These are phyloP conservation scores for Nephila pilipes DNA, from an alignment of 1,140 invertebrate species.

Conservation along the genomic window DNA sequence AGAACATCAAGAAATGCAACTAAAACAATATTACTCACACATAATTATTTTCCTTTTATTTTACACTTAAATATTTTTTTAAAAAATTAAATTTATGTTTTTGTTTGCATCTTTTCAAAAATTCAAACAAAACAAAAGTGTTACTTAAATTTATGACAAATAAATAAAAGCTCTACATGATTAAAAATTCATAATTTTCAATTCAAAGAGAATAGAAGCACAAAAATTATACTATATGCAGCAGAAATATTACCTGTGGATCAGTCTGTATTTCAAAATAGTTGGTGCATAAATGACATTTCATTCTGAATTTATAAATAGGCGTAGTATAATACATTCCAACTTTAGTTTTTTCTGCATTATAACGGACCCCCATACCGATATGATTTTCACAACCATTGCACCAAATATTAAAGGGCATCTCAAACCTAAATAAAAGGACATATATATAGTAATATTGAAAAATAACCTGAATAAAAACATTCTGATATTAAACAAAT, in stretches of 20 bases:
- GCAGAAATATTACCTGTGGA: conserved; percentile 88
- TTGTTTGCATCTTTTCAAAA: too few species aligned
- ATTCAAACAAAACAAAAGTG: too few species aligned
- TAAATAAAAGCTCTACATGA: too few species aligned
- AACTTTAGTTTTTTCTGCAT: conserved; percentile 99
- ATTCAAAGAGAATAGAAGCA: background rate
- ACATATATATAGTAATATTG: background rate
- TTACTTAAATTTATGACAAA: too few species aligned
- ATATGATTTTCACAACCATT: conserved; percentile 99
- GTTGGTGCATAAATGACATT: conserved; percentile 98
- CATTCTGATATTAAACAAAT: too few species aligned
- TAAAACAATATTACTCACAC: too few species aligned
- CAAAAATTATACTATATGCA: background rate
- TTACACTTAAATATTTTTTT: too few species aligned
- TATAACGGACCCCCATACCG: conserved; percentile 99
- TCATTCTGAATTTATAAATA: conserved; percentile 99
- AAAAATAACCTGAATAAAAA: too few species aligned
- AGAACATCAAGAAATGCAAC: too few species aligned
- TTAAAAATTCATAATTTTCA: background rate
- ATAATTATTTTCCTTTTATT: too few species aligned
- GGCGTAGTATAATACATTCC: conserved; percentile 99
- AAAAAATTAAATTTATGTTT: too few species aligned
- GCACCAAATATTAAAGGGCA: conserved; percentile 99
- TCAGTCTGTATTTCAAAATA: conserved; percentile 99
- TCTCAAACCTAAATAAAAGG: conserved; percentile 91